Evolutionary conservation across 2,113 vertebrate genomes (phyloP), one percentile per base, ranked within the genome.

Genomic region (Desmodus rotundus): DNA sequence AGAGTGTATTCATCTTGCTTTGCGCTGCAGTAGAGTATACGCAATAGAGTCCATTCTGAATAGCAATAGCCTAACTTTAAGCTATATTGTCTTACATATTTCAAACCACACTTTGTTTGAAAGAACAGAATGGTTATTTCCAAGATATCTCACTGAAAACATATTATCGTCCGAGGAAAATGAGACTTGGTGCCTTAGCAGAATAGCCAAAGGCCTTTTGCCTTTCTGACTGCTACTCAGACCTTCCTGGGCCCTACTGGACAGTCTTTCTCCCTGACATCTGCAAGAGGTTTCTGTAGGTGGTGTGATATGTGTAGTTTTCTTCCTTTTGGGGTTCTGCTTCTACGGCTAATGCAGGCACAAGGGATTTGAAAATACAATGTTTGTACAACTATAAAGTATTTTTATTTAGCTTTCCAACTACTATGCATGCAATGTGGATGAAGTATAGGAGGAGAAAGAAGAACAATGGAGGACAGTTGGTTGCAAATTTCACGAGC

Each of bases 71-170:
- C 28, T 28, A 89, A 73, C 86, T 94, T 86, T 33, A 76, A 77
- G 65, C 72, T 85, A 70, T 56, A 93, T 16, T 93, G 54, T 89
- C 47, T 63, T 78, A 96, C 15, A 76, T 76, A 89, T 84, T 94
- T 93, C 81, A 94, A 93, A 72, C 54, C 70, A 85, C 45, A 77
- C 33, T 86, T 33, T 16, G 0, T 93, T 89, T 73, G 41, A 96
- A 89, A 90, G 72, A 97, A 96, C 14, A 93, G 45, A 82, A 47
- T 90, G 54, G 84, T 88, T 95, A 94, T 92, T 93, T 94, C 76
- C 76, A 85, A 94, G 61, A 68, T 65, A 70, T 87, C 74, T 95
- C 80, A 70, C 26, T 73, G 67, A 85, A 93, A 94, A 93, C 33
- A 43, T 94, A 93, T n/a, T 88, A 82, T 11, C 78, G 58, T 74